Evolutionary conservation across 2,797 vertebrate genomes (phyloP).

Genomic region (Arrhamphus sclerolepis): DNA sequence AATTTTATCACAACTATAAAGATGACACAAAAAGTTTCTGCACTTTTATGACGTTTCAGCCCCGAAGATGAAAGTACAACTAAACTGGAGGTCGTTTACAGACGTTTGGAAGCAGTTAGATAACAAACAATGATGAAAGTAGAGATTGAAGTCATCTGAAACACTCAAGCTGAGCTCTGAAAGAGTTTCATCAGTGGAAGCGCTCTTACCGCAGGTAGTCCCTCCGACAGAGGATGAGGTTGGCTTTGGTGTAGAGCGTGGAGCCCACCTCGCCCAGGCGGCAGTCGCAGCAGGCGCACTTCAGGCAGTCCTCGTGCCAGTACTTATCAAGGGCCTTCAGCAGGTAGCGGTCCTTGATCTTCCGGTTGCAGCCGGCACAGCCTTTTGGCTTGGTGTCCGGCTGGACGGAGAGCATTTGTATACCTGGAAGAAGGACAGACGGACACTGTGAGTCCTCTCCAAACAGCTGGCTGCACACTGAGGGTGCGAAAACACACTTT

Average conservation of each 20-base stretch:
- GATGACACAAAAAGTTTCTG: no score
- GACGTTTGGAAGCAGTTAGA: no score
- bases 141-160: no score
- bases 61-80: no score
- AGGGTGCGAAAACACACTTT: neutral
- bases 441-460: neutral
- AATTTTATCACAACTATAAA: no score
- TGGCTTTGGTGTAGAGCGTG: slow-evolving; percentile 98
- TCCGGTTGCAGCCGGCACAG: slow-evolving; percentile 99
- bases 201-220: slow-evolving; percentile 94
- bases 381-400: slow-evolving; percentile 99
- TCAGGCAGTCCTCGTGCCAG: slow-evolving; percentile 98
- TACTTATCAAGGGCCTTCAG: slow-evolving; percentile 98
- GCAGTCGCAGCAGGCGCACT: slow-evolving; percentile 98
- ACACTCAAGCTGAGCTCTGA: no score
- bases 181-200: no score
- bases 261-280: slow-evolving; percentile 97
- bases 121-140: no score
- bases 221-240: slow-evolving; percentile 96
- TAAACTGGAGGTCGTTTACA: no score
- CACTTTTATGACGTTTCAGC: no score
- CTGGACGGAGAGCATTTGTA: slow-evolving; percentile 99
- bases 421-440: slow-evolving; percentile 82
- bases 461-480: neutral
- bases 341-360: slow-evolving; percentile 99